These are phyloP conservation scores for Acropternis orthonyx DNA, from an alignment of 2,797 vertebrate genomes.

Conservation along the genomic window DNA sequence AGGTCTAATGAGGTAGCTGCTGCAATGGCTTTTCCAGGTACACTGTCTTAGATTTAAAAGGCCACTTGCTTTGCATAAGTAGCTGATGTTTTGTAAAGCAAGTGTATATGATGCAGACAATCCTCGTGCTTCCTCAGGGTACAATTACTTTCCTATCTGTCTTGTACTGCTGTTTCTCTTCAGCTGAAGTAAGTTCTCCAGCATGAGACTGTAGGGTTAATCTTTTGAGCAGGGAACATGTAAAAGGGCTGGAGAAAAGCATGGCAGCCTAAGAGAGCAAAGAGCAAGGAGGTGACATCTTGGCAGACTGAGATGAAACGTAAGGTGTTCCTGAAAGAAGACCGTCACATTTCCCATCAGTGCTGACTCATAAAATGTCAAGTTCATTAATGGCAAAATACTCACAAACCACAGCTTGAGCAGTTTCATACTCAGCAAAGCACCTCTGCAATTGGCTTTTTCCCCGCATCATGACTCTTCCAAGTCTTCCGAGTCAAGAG, in stretches of 20 bases:
- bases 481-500: not conserved
- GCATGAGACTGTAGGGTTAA: not conserved
- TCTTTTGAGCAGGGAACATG: not conserved
- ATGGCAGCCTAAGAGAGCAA: not conserved
- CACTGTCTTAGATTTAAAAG: conserved; percentile 1
- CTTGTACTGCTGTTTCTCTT: conserved; percentile 39
- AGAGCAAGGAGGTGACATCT: not conserved
- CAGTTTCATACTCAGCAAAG: not conserved
- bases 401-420: not conserved
- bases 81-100: conserved; percentile 36
- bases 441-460: not conserved
- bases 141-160: conserved; percentile 47
- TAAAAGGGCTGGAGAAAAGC: not conserved
- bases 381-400: conserved; percentile 8
- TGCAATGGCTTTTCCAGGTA: not conserved
- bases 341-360: not conserved
- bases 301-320: not conserved
- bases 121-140: conserved; percentile 18
- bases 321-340: not conserved
- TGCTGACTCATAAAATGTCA: conserved; percentile 32
- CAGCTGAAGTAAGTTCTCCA: conserved; percentile 5
- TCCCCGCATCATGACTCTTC: not conserved
- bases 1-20: not conserved
- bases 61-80: not conserved
- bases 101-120: not conserved